Percentiles rank a stretch among this genome's conserved stretches.
Conservation (phyloP, 2,888 invertebrate genomes). For the Noctua comes region DNA sequence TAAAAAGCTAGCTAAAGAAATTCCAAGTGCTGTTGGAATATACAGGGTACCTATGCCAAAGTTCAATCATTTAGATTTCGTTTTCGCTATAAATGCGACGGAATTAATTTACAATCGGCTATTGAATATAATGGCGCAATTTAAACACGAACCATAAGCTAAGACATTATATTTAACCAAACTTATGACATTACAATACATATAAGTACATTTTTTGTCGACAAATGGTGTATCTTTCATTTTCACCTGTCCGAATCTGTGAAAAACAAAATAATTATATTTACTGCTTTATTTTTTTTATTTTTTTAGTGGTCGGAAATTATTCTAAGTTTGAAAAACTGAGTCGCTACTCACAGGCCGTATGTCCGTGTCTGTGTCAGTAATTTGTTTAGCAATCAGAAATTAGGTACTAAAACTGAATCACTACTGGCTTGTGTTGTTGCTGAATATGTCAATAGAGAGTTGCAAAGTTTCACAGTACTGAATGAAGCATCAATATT, state of each 20-base stretch:
- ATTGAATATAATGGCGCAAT: constrained; percentile 84
- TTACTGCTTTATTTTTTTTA: too few relatives aligned
- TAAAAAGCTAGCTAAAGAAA: constrained; percentile 78
- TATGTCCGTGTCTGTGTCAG: background rate
- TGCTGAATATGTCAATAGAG: constrained; percentile 72
- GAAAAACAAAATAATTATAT: constrained; percentile 12
- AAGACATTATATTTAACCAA: constrained; percentile 45
- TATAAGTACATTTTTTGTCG: constrained; percentile 44
- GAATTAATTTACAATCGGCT: constrained; percentile 90
- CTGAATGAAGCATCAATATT: constrained; percentile 78
- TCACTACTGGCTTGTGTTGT: constrained; percentile 69
- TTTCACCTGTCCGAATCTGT: constrained; percentile 35
- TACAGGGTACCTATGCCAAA: constrained; percentile 84
- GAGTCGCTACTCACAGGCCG: constrained; percentile 24
- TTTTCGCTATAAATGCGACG: constrained; percentile 90
- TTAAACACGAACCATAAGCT: constrained; percentile 63
- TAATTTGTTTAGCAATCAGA: background rate
- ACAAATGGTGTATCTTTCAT: constrained; percentile 42
- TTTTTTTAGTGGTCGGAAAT: background rate
- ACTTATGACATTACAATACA: constrained; percentile 56
- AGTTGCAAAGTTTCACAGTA: constrained; percentile 69
- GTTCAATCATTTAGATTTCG: constrained; percentile 91
- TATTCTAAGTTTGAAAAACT: background rate
- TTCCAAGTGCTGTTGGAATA: constrained; percentile 85
- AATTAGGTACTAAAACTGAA: constrained; percentile 70